These are phyloP conservation scores for Anabas testudineus DNA, from an alignment of 2,797 vertebrate genomes.

Conservation along the genomic window DNA sequence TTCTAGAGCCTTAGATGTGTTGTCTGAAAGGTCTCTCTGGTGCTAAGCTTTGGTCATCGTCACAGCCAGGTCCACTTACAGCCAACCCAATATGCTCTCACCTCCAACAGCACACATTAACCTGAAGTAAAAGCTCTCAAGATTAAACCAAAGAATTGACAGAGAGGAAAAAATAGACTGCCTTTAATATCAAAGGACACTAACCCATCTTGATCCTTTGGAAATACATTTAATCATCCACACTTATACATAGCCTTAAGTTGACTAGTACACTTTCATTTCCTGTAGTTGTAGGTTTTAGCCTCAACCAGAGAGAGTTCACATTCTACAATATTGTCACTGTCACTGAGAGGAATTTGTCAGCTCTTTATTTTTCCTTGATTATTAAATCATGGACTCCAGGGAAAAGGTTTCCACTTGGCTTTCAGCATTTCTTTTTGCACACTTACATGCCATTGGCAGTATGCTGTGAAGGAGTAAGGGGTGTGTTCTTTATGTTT, in stretches of 20 bases:
- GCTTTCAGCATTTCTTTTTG: conserved; percentile 37
- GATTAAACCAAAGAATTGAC: conserved; percentile 57
- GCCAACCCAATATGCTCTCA: conserved; percentile 48
- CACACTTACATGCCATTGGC: conserved; percentile 30
- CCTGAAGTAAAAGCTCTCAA: conserved; percentile 54
- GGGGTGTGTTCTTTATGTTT: conserved; percentile 34
- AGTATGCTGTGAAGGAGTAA: conserved; percentile 33
- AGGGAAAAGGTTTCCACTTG: conserved; percentile 29
- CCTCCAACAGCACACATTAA: conserved; percentile 59
- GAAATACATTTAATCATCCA: conserved; percentile 14
- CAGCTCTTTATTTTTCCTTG: conserved; percentile 16
- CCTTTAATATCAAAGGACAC: conserved; percentile 26
- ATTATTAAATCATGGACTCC: conserved; percentile 42
- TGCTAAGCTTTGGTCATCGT: conserved; percentile 50
- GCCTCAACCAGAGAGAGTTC: neutral
- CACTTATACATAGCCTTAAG: too few species aligned
- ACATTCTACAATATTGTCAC: neutral
- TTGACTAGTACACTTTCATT: neutral
- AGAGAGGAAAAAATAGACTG: conserved; percentile 20
- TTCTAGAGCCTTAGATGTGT: conserved; percentile 59
- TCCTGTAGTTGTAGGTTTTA: neutral
- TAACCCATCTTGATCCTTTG: conserved; percentile 31
- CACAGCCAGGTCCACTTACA: conserved; percentile 63
- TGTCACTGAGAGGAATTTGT: conserved; percentile 12
- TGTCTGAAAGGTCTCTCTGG: conserved; percentile 56